Evolutionary conservation across 2,888 invertebrate species (phyloP).

Genomic region (Oasisia sp.): DNA sequence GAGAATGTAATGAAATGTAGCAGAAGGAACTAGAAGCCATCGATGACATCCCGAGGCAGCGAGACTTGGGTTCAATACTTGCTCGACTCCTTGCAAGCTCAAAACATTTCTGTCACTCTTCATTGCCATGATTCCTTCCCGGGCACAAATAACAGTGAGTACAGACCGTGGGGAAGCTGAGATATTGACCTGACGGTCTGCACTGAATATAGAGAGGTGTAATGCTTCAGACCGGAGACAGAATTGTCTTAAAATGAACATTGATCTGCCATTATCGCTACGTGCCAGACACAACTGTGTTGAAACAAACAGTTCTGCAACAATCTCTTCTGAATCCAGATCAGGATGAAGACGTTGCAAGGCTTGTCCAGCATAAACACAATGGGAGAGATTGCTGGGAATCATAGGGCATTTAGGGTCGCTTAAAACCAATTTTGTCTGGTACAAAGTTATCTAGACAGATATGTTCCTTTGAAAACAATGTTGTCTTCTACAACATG

Average conservation of each 20-base stretch:
- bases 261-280: too few relatives aligned
- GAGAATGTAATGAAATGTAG: too few relatives aligned
- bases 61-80: neutral
- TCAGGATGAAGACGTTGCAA: too few relatives aligned
- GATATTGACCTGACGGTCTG: neutral
- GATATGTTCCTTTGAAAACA: neutral
- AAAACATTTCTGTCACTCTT: neutral
- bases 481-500: neutral
- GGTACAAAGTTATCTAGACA: neutral
- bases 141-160: neutral
- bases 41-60: neutral
- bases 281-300: too few relatives aligned
- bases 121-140: neutral
- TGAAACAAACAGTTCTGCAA: too few relatives aligned
- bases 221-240: neutral
- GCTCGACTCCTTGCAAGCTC: neutral
- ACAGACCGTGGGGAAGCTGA: neutral
- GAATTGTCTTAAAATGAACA: too few relatives aligned
- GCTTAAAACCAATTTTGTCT: too few relatives aligned
- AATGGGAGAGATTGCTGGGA: too few relatives aligned
- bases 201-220: neutral
- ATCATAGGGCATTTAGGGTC: too few relatives aligned
- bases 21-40: neutral
- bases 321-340: too few relatives aligned
- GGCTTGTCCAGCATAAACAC: too few relatives aligned